phyloP scores from a whole-genome alignment of 2,888 invertebrate species.

The Argyresthia albistria region DNA sequence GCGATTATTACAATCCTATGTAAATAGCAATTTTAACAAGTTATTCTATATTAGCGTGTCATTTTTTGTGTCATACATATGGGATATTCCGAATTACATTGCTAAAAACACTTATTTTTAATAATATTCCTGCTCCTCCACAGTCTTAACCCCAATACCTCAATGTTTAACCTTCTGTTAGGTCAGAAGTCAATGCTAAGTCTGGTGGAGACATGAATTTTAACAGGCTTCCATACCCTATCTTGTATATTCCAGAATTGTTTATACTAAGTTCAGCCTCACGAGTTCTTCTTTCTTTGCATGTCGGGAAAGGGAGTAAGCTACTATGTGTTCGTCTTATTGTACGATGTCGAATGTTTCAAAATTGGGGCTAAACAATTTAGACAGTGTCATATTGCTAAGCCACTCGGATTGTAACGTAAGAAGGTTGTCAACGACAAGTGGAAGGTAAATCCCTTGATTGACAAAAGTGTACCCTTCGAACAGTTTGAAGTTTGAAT shows the following conservation, averaged over 20 bases:
- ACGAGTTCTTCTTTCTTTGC: no score
- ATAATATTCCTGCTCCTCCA: no score
- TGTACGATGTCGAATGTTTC: background rate
- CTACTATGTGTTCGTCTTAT: background rate
- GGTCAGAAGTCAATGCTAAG: background rate
- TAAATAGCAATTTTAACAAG: no score
- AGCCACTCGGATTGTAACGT: conserved; percentile 52
- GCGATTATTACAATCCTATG: no score
- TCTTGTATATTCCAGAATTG: background rate
- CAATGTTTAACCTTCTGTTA: conserved; percentile 5
- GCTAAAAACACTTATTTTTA: no score
- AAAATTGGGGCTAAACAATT: background rate
- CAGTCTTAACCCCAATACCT: conserved; percentile 2
- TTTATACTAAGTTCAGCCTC: no score
- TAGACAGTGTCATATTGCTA: conserved; percentile 46
- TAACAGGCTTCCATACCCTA: background rate
- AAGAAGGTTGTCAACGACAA: conserved; percentile 58
- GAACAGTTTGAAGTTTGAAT: conserved; percentile 32
- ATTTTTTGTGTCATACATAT: no score
- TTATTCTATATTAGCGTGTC: no score
- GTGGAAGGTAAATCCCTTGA: conserved; percentile 62
- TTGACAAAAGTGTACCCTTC: conserved; percentile 51
- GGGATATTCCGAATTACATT: no score
- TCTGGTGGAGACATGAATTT: background rate
- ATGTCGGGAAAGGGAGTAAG: no score